Evolutionary conservation across 2,797 vertebrate species (phyloP), one percentile per base, ranked within the genome.

Genomic region (Cuculus canorus): DNA sequence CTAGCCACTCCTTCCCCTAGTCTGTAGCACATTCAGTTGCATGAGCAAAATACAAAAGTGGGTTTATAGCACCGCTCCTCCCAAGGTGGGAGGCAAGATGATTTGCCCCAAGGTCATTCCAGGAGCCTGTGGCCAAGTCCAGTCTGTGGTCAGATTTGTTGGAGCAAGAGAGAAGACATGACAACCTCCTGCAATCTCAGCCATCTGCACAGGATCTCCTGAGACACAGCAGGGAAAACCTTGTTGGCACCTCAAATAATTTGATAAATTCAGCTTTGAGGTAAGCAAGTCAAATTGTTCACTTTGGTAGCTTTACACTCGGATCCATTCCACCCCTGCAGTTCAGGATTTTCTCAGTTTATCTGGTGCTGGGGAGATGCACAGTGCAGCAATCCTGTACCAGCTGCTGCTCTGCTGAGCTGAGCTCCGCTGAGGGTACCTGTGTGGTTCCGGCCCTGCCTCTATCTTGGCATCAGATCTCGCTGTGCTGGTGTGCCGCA

Each of bases 401-500:
- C 80, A 73, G 72, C 54, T 3, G 2, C 65, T 2, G 2, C 56
- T 9, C 68, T 28, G 59, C 47, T 24, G 16, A 21, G 37, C 39
- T 18, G 11, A 39, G 52, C 66, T 32, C 64, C 22, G 5, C 41
- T 16, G 5, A n/a, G n/a, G 61, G 50, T 69, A 89, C 72, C 87
- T 71, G 50, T 24, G 13, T 5, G 1, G 27, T 28, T 79, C 70
- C 17, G 3, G 57, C 5, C 0, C 35, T 72, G 60, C 48, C 56
- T 61, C 32, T 69, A 71, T n/a, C 75, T 90, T 56, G 84, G 88
- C 88, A 64, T 39, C 82, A 54, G 77, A 82, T 52, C 92, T 72
- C 0, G 0, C 69, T 25, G 63, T 16, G 87, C 61, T 66, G 85
- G 11, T 17, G 59, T 35, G 82, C 82, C 3, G 2, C 0, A 0